Evolutionary conservation across 2,888 invertebrate genomes (phyloP).

Genomic region (Hypomecis atomaria): DNA sequence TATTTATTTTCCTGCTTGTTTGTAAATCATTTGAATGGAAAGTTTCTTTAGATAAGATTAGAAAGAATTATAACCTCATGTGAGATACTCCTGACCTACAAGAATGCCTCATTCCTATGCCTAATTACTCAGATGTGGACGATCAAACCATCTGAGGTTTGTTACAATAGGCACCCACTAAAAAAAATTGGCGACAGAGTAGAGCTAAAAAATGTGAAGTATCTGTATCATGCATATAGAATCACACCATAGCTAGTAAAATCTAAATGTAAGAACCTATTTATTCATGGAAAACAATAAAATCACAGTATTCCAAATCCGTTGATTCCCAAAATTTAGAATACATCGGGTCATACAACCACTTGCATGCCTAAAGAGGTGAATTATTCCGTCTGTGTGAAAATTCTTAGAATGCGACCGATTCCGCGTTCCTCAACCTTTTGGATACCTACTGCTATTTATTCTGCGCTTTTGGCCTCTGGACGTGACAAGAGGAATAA

Average conservation of each 20-base stretch:
- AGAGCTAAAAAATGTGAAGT: too few relatives aligned
- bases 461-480: conserved; percentile 25
- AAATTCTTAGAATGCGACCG: conserved; percentile 28
- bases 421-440: conserved; percentile 38
- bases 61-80: too few relatives aligned
- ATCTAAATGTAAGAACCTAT: neutral
- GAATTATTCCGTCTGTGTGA: conserved; percentile 16
- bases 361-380: conserved; percentile 28
- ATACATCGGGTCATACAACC: conserved; percentile 22
- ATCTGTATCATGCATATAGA: too few relatives aligned
- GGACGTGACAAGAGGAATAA: conserved; percentile 29
- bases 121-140: too few relatives aligned
- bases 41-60: too few relatives aligned
- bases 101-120: too few relatives aligned
- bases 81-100: too few relatives aligned
- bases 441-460: conserved; percentile 24
- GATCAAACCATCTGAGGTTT: too few relatives aligned
- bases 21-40: too few relatives aligned
- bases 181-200: too few relatives aligned
- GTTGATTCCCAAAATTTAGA: conserved; percentile 25
- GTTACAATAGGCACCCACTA: too few relatives aligned
- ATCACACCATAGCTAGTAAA: neutral
- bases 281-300: neutral
- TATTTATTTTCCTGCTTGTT: too few relatives aligned
- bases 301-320: conserved; percentile 7